phyloP scores from a whole-genome alignment of 2,888 invertebrate genomes.

The Cerastis rubricosa region DNA sequence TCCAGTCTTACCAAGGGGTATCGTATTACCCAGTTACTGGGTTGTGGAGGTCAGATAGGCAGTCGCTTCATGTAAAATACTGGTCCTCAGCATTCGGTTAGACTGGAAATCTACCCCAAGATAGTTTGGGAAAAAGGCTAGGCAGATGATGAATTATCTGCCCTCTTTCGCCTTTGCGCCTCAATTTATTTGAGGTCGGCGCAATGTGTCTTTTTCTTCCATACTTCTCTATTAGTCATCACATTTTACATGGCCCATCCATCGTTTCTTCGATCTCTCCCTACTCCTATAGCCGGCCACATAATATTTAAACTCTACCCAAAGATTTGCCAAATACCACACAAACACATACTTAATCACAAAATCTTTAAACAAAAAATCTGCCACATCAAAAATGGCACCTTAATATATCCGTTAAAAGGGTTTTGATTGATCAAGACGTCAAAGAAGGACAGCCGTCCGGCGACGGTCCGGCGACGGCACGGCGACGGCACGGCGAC shows the following conservation, averaged over 20 bases:
- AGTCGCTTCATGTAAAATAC: no score
- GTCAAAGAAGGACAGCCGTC: slow-evolving; percentile 69
- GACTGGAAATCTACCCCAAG: no score
- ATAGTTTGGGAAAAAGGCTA: no score
- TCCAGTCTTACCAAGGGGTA: no score
- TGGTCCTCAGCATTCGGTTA: no score
- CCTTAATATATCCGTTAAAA: slow-evolving; percentile 73
- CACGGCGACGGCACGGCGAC: slow-evolving; percentile 69
- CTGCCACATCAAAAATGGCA: slow-evolving; percentile 61
- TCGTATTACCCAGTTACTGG: no score
- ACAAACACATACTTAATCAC: slow-evolving; percentile 30
- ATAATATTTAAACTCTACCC: not conserved
- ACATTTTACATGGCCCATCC: not conserved
- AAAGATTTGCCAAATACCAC: slow-evolving; percentile 6
- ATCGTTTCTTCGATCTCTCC: not conserved
- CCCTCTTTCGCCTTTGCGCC: no score
- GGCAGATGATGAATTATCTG: no score
- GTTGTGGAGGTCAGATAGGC: no score
- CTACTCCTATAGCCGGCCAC: not conserved
- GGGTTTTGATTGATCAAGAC: slow-evolving; percentile 80
- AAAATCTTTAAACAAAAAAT: slow-evolving; percentile 47
- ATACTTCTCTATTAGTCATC: not conserved
- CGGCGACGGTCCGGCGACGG: slow-evolving; percentile 65
- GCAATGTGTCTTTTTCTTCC: not conserved
- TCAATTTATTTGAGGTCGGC: not conserved